Evolutionary conservation across 2,113 vertebrate species (phyloP), one percentile per base, ranked within the genome.

Genomic region (Zosterops pallidus): DNA sequence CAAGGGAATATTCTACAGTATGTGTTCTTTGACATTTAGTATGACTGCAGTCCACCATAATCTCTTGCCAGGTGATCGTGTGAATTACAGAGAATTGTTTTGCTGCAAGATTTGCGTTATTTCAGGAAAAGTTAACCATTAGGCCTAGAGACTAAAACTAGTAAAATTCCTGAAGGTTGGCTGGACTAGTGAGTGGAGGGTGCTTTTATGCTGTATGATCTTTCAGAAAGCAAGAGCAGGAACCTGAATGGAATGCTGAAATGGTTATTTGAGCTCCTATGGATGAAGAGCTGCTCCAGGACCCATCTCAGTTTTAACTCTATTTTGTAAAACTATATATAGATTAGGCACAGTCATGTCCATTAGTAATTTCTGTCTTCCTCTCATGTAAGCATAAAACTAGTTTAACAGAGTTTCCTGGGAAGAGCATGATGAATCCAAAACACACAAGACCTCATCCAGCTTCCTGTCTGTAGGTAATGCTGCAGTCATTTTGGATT

Each of bases 381-480:
- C 90, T 93, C 94, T 96, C 95, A 42, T 94, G 83, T 87, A 96
- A 96, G 93, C 89, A 92, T 83, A 96, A 95, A 96, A 96, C 97
- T 94, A 86, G 95, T 96, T 98, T 97, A 97, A 94, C 94, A 97
- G 96, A 96, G 89, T 97, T 97, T 97, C 97, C 96, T 96, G 94
- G 95, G 96, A 97, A 97, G 97, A 96, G 74, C 47, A 26, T 12
- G 85, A 90, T 94, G 95, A 93, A 96, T 98, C 97, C 96, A 98
- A 98, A 97, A 83, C 96, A 98, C 67, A 97, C 97, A 98, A 95
- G 96, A 84, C 84, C 94, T 86, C 84, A 92, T 98, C 97, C 97
- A 97, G 96, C 92, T 98, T 98, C 97, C 97, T 98, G 97, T 97
- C 96, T 97, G 89, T 93, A 98, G 97, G 97, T 98, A 98, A 97